Percentiles rank a stretch among this genome's conserved stretches.
These are phyloP conservation scores for Vulpes ferrilata DNA, from an alignment of 2,113 vertebrate genomes.

Conservation along the genomic window DNA sequence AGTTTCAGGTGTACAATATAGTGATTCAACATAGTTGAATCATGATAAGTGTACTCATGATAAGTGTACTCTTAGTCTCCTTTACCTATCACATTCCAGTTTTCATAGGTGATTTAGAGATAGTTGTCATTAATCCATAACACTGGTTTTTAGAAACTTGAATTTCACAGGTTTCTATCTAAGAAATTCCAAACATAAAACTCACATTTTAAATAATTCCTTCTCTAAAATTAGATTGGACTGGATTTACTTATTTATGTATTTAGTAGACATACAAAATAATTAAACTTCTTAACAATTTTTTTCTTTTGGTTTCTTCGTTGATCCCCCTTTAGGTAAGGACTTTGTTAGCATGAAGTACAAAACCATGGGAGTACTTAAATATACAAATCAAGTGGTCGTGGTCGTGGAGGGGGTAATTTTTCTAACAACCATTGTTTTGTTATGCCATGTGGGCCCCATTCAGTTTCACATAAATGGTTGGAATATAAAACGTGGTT, in stretches of 20 bases:
- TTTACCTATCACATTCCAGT: background rate
- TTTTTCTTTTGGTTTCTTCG: constrained; percentile 11
- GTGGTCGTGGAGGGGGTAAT: background rate
- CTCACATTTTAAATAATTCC: constrained; percentile 31
- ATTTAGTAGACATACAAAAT: background rate
- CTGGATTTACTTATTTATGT: background rate
- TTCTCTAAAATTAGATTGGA: background rate
- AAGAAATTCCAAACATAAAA: background rate
- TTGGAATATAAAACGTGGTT: constrained; percentile 17
- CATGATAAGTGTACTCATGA: background rate
- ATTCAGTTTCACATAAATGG: constrained; percentile 44
- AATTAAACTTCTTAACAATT: background rate
- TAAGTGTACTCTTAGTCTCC: background rate
- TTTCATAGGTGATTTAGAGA: background rate
- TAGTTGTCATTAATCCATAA: background rate
- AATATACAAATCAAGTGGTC: background rate
- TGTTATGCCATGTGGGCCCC: background rate
- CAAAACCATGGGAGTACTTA: background rate
- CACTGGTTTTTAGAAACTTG: background rate
- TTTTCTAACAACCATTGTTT: constrained; percentile 33
- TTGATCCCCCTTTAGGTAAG: background rate
- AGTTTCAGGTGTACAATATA: background rate
- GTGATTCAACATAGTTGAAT: background rate
- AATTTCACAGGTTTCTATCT: constrained; percentile 31
- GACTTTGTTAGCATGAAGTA: constrained; percentile 41